These are phyloP conservation scores for Lathronympha strigana DNA, from an alignment of 2,888 invertebrate species.

Conservation along the genomic window DNA sequence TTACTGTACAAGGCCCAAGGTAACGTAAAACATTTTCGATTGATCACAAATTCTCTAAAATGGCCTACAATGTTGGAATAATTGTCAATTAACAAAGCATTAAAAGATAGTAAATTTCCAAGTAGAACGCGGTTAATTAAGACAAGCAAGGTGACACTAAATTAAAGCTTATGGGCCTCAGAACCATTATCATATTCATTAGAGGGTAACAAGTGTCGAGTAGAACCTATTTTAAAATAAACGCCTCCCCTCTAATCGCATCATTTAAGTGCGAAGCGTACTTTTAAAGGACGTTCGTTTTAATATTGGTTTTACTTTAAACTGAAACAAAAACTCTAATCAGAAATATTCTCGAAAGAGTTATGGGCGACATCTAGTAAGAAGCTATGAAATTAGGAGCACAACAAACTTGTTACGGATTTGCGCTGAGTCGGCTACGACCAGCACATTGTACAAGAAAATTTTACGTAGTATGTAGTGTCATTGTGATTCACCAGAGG, in stretches of 20 bases:
- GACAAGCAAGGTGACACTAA: conserved; percentile 25
- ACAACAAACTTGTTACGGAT: background rate
- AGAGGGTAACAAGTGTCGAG: conserved; percentile 11
- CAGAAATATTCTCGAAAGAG: background rate
- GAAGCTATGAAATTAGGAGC: background rate
- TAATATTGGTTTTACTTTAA: background rate
- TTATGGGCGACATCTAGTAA: conserved; percentile 16
- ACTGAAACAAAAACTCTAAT: too few relatives aligned
- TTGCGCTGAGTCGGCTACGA: background rate
- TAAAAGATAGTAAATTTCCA: conserved; percentile 20
- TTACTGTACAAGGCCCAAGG: too few relatives aligned
- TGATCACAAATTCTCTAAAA: conserved; percentile 1
- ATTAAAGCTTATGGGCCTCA: conserved; percentile 29
- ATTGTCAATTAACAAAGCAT: conserved; percentile 21
- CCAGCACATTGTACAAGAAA: background rate
- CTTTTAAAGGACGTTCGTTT: background rate
- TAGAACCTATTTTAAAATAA: background rate
- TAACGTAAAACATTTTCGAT: too few relatives aligned
- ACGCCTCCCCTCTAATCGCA: background rate
- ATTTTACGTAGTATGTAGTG: conserved; percentile 6
- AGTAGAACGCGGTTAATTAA: conserved; percentile 33
- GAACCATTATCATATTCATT: conserved; percentile 26
- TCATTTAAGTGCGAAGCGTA: background rate
- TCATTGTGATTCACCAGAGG: conserved; percentile 11
- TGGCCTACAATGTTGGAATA: background rate